Evolutionary conservation across 2,113 vertebrate genomes (phyloP).

Genomic region (Pogonocichla stellata): DNA sequence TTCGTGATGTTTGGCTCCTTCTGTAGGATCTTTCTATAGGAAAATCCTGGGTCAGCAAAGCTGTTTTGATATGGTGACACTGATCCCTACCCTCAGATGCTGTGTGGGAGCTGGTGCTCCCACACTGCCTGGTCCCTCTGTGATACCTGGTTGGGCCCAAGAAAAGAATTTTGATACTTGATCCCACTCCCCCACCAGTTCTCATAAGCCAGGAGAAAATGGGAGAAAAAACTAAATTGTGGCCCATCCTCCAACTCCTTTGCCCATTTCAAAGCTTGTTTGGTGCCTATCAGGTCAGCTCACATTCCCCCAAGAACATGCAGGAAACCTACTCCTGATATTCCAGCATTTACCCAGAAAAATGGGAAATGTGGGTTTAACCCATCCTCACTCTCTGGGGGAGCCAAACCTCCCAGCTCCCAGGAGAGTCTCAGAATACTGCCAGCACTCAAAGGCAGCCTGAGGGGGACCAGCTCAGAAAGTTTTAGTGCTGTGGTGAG

Average conservation of each 20-base stretch:
- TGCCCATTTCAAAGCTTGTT: neutral
- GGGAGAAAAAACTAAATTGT: neutral
- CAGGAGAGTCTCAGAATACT: neutral
- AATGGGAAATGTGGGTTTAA: neutral
- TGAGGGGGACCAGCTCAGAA: neutral
- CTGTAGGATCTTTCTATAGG: neutral
- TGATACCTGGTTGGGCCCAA: no score
- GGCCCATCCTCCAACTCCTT: neutral
- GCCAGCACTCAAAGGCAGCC: neutral
- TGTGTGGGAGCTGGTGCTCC: neutral
- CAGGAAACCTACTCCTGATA: rapidly evolving
- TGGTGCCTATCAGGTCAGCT: rapidly evolving
- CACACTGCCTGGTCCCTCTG: rapidly evolving
- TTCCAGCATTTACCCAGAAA: neutral
- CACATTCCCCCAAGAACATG: rapidly evolving
- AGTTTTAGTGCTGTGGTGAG: rapidly evolving
- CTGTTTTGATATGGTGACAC: rapidly evolving
- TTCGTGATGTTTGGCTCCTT: neutral
- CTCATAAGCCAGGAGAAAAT: neutral
- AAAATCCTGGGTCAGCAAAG: neutral
- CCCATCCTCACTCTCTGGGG: rapidly evolving
- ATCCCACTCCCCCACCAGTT: rapidly evolving
- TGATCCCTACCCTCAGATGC: neutral
- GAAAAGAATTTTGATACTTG: neutral
- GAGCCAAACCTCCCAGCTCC: neutral